Percentiles rank a stretch among this genome's conserved stretches.
phyloP scores from a whole-genome alignment of 2,888 invertebrate genomes.

The Sarcophaga caerulescens region DNA sequence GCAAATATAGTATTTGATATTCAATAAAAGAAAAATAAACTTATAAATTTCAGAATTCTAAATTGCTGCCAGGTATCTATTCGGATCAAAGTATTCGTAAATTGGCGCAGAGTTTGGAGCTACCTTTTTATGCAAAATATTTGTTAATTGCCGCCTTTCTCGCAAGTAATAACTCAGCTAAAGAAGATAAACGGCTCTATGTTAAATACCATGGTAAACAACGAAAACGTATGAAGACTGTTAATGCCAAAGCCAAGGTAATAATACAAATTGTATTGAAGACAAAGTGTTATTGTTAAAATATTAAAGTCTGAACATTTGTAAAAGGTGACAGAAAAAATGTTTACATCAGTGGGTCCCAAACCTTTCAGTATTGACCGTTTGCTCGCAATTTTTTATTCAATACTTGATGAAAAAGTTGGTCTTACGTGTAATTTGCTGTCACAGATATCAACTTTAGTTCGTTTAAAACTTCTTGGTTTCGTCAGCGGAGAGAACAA shows the following conservation, averaged over 20 bases:
- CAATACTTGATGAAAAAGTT: slow-evolving; percentile 92
- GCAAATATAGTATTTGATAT: neutral
- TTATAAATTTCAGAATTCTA: slow-evolving; percentile 32
- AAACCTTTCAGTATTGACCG: slow-evolving; percentile 91
- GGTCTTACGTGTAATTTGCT: slow-evolving; percentile 93
- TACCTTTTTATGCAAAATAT: slow-evolving; percentile 95
- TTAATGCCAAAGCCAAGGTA: slow-evolving; percentile 84
- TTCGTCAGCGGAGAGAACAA: slow-evolving; percentile 87
- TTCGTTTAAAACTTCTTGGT: slow-evolving; percentile 90
- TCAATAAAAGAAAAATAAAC: neutral
- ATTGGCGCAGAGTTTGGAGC: slow-evolving; percentile 86
- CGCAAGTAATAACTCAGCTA: slow-evolving; percentile 95
- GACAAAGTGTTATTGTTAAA: no score
- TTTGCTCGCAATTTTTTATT: slow-evolving; percentile 93
- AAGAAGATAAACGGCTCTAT: slow-evolving; percentile 93
- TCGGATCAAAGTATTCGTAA: slow-evolving; percentile 81
- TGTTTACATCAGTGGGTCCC: slow-evolving; percentile 89
- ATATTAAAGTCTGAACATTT: neutral
- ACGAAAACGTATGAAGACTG: slow-evolving; percentile 84
- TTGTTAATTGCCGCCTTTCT: slow-evolving; percentile 94
- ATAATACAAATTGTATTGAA: neutral
- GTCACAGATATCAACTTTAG: slow-evolving; percentile 92
- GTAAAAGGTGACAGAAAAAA: slow-evolving; percentile 81
- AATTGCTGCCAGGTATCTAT: slow-evolving; percentile 1
- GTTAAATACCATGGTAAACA: slow-evolving; percentile 90